Percentiles rank a stretch among this genome's conserved stretches.
Conservation (phyloP, 2,797 vertebrate species). For the Cyclura pinguis region DNA sequence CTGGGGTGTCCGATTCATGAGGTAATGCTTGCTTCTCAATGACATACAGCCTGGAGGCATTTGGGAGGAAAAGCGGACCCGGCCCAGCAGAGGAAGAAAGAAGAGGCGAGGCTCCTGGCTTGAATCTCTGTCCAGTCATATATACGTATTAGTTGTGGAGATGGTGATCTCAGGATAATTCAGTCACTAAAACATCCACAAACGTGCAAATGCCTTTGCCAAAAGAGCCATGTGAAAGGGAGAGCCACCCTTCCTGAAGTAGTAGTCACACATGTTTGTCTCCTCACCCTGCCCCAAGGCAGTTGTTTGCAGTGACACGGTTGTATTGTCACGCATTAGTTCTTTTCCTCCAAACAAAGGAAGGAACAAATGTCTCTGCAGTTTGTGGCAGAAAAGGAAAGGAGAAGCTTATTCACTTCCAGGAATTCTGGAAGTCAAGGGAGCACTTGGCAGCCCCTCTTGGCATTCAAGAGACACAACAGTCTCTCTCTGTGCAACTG, state of each 20-base stretch:
- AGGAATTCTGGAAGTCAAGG: conserved; percentile 51
- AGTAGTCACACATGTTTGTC: conserved; percentile 13
- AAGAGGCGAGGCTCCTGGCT: background rate
- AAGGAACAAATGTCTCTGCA: conserved; percentile 12
- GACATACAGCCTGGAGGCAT: background rate
- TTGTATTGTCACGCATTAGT: background rate
- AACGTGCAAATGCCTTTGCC: background rate
- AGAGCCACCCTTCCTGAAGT: conserved; percentile 5
- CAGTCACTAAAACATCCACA: fast-evolving
- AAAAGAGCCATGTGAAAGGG: background rate
- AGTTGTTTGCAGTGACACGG: fast-evolving
- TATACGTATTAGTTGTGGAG: fast-evolving
- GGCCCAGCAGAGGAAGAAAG: conserved; percentile 10
- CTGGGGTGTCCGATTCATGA: conserved; percentile 36
- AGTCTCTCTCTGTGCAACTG: conserved; percentile 20
- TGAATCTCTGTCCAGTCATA: background rate
- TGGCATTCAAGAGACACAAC: background rate
- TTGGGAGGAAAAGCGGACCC: conserved; percentile 4
- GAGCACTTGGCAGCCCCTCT: conserved; percentile 52
- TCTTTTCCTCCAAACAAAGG: conserved; percentile 32
- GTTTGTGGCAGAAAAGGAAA: conserved; percentile 21
- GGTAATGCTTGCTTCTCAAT: background rate
- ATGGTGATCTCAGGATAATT: background rate
- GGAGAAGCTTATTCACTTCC: conserved; percentile 66
- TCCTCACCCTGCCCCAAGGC: conserved; percentile 29